Base-by-base conservation (phyloP, 2,888 invertebrate species). In the Watsonalla binaria region DNA sequence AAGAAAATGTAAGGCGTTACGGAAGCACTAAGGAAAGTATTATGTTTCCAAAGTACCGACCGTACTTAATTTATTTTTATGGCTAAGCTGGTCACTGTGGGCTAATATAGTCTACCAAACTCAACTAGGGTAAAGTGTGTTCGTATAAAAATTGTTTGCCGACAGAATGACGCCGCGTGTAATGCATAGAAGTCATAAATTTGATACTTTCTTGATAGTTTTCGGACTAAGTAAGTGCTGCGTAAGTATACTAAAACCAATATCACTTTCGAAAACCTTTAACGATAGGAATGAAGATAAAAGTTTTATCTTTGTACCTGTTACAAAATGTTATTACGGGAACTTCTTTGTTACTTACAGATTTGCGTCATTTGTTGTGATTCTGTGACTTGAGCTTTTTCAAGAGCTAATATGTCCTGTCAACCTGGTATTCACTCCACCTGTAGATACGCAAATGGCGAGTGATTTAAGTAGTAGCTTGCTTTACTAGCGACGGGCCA, bases 51-150 rank as follows among this genome's bases (percentile, higher is more conserved):
- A 49, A 49, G 49, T 49, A 49, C 49, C 8, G 13, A 35, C 49
- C n/a, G 49, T 49, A 49, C 49, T 39, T 37, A 49, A 49, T 49
- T 49, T 49, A 49, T 37, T 37, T 49, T 49, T 49, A 49, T 49
- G 37, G 49, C 39, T 37, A 37, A 37, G 37, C 49, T 49, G 35
- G 49, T 37, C 14, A 49, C 14, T 49, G 39, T 8, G 37, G 14
- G 37, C 37, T 49, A 11, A 8, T 11, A 42, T 42, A 42, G 9
- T 2, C 42, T 42, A 11, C 42, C 11, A 42, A 42, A 42, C 5
- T 37, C 37, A 7, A 11, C 42, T 42, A 42, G 11, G 11, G 9
- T 42, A 11, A 37, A 39, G 49, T 37, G 33, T 48, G 49, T 9
- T 37, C 49, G 49, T 49, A 49, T 49, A 42, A 37, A 42, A 42